Evolutionary conservation across 2,113 vertebrate genomes (phyloP).

Genomic region (Corydoras maculifer): DNA sequence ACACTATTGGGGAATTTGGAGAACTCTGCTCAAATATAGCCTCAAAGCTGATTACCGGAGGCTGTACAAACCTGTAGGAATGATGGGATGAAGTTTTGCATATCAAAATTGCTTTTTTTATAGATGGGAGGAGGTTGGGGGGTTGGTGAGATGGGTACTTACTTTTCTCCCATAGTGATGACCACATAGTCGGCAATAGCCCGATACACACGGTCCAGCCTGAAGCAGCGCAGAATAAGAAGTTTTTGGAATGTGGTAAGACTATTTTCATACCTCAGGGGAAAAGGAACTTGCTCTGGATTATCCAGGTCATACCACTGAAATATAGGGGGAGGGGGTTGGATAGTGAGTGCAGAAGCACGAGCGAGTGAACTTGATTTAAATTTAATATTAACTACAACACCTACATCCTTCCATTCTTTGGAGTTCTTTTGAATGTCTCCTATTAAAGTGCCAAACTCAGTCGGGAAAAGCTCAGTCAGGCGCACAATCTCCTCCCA

Average conservation of each 20-base stretch:
- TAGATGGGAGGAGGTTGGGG: not conserved
- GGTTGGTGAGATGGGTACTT: constrained; percentile 37
- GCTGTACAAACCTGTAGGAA: constrained; percentile 83
- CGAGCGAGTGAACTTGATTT: no score
- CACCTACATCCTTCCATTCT: constrained; percentile 79
- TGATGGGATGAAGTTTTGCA: not conserved
- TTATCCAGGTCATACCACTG: constrained; percentile 86
- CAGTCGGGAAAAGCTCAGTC: constrained; percentile 71
- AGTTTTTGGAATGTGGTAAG: constrained; percentile 84
- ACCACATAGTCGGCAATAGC: constrained; percentile 82
- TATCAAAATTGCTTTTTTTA: not conserved
- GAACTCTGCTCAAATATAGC: constrained; percentile 84
- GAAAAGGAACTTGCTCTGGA: constrained; percentile 75
- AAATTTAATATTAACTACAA: not conserved
- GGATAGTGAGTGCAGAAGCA: not conserved
- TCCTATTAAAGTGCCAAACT: constrained; percentile 74
- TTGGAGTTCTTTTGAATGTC: constrained; percentile 68
- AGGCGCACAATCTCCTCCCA: constrained; percentile 88
- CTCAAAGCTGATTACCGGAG: constrained; percentile 88
- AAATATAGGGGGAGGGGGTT: not conserved
- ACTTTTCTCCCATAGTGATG: constrained; percentile 83
- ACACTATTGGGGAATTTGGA: constrained; percentile 83
- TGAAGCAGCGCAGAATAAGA: constrained; percentile 85
- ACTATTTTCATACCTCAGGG: constrained; percentile 66
- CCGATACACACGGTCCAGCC: constrained; percentile 87